phyloP scores from a whole-genome alignment of 2,113 vertebrate species.

The Xiphophorus couchianus region DNA sequence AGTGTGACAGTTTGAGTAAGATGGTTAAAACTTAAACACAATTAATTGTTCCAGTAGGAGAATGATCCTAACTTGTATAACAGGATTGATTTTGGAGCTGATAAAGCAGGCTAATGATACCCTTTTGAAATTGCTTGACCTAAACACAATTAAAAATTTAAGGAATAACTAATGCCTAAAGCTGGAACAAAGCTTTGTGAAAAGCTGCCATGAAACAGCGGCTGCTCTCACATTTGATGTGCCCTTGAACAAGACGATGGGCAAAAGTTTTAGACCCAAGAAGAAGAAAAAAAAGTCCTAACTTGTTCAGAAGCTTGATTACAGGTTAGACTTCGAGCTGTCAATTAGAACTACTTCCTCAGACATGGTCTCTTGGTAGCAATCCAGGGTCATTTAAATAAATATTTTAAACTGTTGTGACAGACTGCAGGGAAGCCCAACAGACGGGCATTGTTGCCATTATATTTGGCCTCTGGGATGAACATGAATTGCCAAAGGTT shows the following conservation, averaged over 20 bases:
- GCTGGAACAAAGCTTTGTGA: not conserved
- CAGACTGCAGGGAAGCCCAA: conserved; percentile 20
- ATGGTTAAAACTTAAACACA: too few relatives aligned
- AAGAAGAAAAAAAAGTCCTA: not conserved
- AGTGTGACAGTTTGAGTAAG: too few relatives aligned
- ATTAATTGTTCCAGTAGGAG: not conserved
- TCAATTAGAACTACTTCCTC: conserved; percentile 33
- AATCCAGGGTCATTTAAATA: conserved; percentile 20
- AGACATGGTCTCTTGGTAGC: conserved; percentile 21
- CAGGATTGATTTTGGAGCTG: not conserved
- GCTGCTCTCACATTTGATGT: not conserved
- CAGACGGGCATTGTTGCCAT: conserved; percentile 57
- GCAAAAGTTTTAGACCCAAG: not conserved
- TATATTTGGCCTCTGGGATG: conserved; percentile 35
- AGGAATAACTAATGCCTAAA: not conserved
- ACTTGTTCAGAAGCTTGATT: conserved; percentile 31
- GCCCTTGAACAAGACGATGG: not conserved
- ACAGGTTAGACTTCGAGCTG: conserved; percentile 38
- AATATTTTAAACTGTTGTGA: conserved; percentile 40
- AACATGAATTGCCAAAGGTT: conserved; percentile 23
- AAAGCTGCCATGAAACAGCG: not conserved
- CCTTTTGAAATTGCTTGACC: not conserved
- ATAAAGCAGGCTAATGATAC: not conserved
- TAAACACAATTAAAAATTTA: not conserved
- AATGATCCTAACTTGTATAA: too few relatives aligned